A percentile compares a stretch with the other conserved stretches of the same genome.
These are phyloP conservation scores for Upupa epops DNA, from an alignment of 2,113 vertebrate genomes.

Conservation along the genomic window DNA sequence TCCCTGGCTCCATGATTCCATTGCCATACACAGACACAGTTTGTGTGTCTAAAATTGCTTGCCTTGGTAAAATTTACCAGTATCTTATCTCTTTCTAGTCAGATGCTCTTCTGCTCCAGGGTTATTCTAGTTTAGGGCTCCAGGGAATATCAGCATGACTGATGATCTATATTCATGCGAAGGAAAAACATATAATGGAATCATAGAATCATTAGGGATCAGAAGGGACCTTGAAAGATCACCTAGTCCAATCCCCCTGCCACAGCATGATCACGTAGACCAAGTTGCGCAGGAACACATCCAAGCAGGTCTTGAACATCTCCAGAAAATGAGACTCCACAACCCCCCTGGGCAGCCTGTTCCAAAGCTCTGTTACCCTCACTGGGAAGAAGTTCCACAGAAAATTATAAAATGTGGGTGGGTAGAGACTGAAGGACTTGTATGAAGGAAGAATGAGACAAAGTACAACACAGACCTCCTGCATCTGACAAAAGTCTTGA, in stretches of 20 bases:
- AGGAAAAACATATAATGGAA: background rate
- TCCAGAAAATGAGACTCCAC: no score
- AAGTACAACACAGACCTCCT: background rate
- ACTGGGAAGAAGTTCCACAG: background rate
- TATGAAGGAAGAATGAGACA: background rate
- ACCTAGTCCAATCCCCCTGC: no score
- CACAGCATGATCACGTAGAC: no score
- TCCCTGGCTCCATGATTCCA: background rate
- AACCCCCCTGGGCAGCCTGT: no score
- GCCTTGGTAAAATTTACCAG: background rate
- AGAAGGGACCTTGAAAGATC: no score
- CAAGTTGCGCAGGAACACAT: no score
- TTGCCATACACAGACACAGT: background rate
- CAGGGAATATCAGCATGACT: background rate
- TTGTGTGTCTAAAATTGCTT: background rate
- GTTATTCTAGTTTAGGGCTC: background rate
- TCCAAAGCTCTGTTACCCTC: no score
- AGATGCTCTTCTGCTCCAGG: background rate
- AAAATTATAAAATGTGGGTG: background rate
- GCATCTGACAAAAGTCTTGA: background rate
- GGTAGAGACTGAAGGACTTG: background rate
- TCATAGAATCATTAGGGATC: background rate
- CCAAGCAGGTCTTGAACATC: no score
- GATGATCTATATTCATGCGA: background rate
- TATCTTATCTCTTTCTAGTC: background rate